These are phyloP conservation scores for Neoitamus cyanurus DNA, from an alignment of 2,888 invertebrate genomes.

Conservation along the genomic window DNA sequence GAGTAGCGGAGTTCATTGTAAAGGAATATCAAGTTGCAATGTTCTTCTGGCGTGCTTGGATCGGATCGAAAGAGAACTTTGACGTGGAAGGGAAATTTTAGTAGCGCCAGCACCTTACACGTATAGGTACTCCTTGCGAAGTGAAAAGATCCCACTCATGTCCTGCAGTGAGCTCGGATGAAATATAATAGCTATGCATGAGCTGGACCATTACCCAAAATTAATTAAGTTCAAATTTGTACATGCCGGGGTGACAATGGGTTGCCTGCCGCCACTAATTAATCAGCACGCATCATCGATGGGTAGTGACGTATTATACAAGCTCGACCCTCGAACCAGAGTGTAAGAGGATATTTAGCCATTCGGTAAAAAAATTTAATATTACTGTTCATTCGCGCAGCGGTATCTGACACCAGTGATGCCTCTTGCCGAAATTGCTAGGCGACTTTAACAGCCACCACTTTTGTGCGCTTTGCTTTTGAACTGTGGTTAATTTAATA, in stretches of 20 bases:
- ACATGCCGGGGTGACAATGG: conserved; percentile 14
- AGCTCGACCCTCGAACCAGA: not conserved
- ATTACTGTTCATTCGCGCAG: not conserved
- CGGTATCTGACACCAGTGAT: not conserved
- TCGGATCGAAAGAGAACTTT: conserved; percentile 24
- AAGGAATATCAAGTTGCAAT: conserved; percentile 27
- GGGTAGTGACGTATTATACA: not conserved
- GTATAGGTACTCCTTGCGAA: not conserved
- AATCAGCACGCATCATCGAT: not conserved
- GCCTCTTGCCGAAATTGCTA: not conserved
- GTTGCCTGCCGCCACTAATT: conserved; percentile 20
- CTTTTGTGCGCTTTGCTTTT: not conserved
- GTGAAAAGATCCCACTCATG: not conserved
- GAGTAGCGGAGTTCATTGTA: conserved; percentile 2
- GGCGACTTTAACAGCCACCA: not conserved
- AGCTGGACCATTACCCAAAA: conserved; percentile 43
- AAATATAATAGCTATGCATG: conserved; percentile 33
- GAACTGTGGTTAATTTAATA: not conserved
- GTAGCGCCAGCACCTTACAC: not conserved
- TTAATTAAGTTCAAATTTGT: conserved; percentile 40
- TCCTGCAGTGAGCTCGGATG: conserved; percentile 7
- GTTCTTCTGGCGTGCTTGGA: conserved; percentile 14
- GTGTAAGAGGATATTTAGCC: not conserved
- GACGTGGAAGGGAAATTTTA: conserved; percentile 20
- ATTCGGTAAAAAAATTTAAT: not conserved